Evolutionary conservation across 2,113 vertebrate species (phyloP).

Genomic region (Chaetodon trifascialis): DNA sequence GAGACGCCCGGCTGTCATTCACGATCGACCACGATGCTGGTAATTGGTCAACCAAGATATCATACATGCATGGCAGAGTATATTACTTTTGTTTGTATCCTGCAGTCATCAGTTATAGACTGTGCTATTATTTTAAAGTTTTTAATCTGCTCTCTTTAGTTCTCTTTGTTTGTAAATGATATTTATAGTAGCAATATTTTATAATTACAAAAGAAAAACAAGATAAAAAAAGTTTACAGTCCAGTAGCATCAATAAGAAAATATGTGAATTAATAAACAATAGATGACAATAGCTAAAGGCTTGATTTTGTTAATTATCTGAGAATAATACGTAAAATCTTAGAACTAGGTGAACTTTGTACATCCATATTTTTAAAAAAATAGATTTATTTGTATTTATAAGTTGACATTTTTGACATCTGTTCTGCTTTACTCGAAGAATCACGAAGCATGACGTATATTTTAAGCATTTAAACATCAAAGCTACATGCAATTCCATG

Average conservation of each 20-base stretch:
- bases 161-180: neutral
- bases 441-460: neutral
- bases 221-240: neutral
- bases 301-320: neutral
- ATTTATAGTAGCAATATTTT: slow-evolving; percentile 2
- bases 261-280: neutral
- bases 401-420: neutral
- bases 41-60: no score
- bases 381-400: slow-evolving; percentile 16
- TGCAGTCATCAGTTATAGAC: neutral
- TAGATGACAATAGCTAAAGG: neutral
- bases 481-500: neutral
- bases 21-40: no score
- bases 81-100: neutral
- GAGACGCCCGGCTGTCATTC: no score
- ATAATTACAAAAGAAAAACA: neutral
- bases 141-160: neutral
- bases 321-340: neutral
- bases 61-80: slow-evolving; percentile 20
- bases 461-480: neutral
- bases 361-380: slow-evolving; percentile 6
- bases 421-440: neutral
- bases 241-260: neutral
- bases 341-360: neutral
- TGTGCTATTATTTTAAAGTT: neutral